phyloP scores from a whole-genome alignment of 2,888 invertebrate genomes.

The Amiota minor region DNA sequence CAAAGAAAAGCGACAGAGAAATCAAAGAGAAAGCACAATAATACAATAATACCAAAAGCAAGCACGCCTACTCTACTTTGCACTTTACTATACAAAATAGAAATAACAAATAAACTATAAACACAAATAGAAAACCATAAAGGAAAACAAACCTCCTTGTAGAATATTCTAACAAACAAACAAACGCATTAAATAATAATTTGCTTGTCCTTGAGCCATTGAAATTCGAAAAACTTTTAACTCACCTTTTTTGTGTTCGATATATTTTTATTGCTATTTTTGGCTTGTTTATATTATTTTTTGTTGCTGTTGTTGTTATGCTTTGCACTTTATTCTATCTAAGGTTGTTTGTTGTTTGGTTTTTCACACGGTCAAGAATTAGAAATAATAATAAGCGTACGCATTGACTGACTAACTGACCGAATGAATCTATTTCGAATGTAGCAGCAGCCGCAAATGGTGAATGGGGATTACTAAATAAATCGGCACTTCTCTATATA shows the following conservation, averaged over 20 bases:
- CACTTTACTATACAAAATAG: too few species aligned
- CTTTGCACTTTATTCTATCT: not conserved
- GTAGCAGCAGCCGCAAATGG: too few species aligned
- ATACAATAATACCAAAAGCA: conserved; percentile 17
- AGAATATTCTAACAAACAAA: too few species aligned
- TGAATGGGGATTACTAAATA: too few species aligned
- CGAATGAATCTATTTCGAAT: too few species aligned
- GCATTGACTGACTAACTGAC: too few species aligned
- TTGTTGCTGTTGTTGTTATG: conserved; percentile 30
- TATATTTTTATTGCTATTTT: conserved; percentile 53
- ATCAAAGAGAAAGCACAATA: conserved; percentile 58
- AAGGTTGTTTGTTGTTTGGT: not conserved
- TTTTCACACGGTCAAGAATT: not conserved
- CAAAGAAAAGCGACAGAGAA: conserved; percentile 47
- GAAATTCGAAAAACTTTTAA: conserved; percentile 26
- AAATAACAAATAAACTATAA: too few species aligned
- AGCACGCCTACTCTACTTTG: not conserved
- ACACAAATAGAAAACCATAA: too few species aligned
- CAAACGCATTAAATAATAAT: too few species aligned
- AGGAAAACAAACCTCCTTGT: too few species aligned
- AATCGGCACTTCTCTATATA: too few species aligned
- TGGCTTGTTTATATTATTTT: conserved; percentile 59
- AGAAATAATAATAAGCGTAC: too few species aligned
- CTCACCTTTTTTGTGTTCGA: conserved; percentile 35
- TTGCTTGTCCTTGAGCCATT: conserved; percentile 54